These are phyloP conservation scores for Pseudeuparius sepicola DNA, from an alignment of 2,888 invertebrate genomes.

Conservation along the genomic window DNA sequence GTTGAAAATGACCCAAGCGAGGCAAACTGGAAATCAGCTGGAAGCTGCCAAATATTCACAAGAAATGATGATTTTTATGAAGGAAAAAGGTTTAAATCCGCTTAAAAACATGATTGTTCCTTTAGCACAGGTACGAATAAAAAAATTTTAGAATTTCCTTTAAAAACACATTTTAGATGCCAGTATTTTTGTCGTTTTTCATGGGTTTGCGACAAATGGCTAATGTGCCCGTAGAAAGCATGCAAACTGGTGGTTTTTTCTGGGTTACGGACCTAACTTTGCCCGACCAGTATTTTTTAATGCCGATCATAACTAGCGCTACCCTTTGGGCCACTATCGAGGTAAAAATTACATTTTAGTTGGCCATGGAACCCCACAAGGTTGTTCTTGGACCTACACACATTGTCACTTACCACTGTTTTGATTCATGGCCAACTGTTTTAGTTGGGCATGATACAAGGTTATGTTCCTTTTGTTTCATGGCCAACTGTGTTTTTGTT, in stretches of 20 bases:
- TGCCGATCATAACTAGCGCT: conserved; percentile 76
- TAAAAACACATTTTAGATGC: conserved; percentile 44
- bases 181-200: conserved; percentile 88
- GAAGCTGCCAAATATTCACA: conserved; percentile 66
- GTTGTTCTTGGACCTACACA: too few species aligned
- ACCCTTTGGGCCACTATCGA: conserved; percentile 78
- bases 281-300: conserved; percentile 77
- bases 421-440: too few species aligned
- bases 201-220: conserved; percentile 82
- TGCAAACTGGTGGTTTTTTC: conserved; percentile 75
- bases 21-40: conserved; percentile 65
- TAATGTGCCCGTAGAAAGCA: conserved; percentile 80
- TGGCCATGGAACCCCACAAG: too few species aligned
- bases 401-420: too few species aligned
- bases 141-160: not conserved
- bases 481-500: too few species aligned
- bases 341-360: conserved; percentile 38
- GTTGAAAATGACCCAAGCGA: conserved; percentile 75
- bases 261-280: conserved; percentile 93
- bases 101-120: conserved; percentile 70
- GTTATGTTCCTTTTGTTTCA: too few species aligned
- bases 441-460: too few species aligned
- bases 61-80: conserved; percentile 76
- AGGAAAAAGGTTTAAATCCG: conserved; percentile 69
- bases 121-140: conserved; percentile 54